Conservation (phyloP, 2,888 invertebrate genomes). For the Platycnemis pennipes region DNA sequence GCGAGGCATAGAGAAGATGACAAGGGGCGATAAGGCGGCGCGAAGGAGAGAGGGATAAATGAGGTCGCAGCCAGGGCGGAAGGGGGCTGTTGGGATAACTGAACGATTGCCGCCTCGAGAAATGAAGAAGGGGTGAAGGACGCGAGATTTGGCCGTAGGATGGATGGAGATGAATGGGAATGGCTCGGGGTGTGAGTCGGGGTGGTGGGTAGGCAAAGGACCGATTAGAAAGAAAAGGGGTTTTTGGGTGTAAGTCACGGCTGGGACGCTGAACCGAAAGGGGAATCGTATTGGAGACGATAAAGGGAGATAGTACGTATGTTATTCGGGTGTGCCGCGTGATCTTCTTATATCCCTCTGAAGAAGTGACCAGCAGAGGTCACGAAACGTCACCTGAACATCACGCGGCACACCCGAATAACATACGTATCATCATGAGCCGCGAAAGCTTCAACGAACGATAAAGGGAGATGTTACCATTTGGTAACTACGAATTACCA, state of each 20-base stretch:
- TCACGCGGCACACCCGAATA: too few relatives aligned
- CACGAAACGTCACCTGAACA: too few relatives aligned
- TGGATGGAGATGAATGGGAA: neutral
- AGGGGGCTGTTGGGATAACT: slow-evolving; percentile 26
- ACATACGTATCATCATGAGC: too few relatives aligned
- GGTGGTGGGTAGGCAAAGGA: neutral
- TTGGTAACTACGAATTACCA: too few relatives aligned
- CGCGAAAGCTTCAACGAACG: too few relatives aligned
- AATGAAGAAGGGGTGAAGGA: neutral
- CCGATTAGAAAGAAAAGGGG: neutral
- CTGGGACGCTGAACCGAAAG: neutral
- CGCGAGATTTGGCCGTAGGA: neutral
- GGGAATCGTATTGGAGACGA: neutral
- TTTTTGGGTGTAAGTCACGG: neutral
- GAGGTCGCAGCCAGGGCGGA: slow-evolving; percentile 40
- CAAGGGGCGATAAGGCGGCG: slow-evolving; percentile 34
- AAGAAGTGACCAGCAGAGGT: too few relatives aligned
- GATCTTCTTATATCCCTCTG: too few relatives aligned
- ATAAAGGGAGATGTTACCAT: neutral
- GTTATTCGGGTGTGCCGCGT: too few relatives aligned
- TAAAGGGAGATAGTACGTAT: too few relatives aligned
- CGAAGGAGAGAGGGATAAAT: slow-evolving; percentile 39
- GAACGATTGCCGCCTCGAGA: slow-evolving; percentile 51
- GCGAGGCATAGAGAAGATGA: slow-evolving; percentile 23
- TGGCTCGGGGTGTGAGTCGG: neutral